phyloP scores from a whole-genome alignment of 92 coral and sea anemone genomes.

The Isaurus tuberculatus region DNA sequence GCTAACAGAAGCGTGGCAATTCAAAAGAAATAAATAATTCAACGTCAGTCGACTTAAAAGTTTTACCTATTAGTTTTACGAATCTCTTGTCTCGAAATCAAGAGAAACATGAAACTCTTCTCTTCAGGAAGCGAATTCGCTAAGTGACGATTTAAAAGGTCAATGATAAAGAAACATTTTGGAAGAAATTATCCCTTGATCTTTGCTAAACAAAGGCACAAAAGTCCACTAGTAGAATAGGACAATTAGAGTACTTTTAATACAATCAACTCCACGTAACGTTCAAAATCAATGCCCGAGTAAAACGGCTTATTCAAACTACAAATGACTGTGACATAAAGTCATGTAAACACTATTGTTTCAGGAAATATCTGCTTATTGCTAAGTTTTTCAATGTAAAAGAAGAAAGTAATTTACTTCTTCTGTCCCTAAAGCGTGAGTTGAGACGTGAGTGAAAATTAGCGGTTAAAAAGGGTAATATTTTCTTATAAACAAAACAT shows the following conservation, averaged over 20 bases:
- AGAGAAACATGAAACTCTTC: neutral
- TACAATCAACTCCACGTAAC: slow-evolving; percentile 45
- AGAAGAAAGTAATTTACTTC: neutral
- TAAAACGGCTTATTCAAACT: slow-evolving; percentile 6
- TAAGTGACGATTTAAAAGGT: neutral
- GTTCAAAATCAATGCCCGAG: neutral
- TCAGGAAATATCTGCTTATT: neutral
- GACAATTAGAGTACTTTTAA: slow-evolving; percentile 1
- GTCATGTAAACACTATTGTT: neutral
- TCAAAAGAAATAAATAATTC: slow-evolving; percentile 64
- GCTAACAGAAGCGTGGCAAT: slow-evolving; percentile 67
- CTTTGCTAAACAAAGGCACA: slow-evolving; percentile 42
- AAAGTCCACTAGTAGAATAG: slow-evolving; percentile 41
- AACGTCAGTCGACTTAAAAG: slow-evolving; percentile 34
- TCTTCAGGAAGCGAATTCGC: neutral
- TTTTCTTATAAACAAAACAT: neutral
- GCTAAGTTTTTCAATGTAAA: neutral
- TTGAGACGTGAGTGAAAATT: too few species aligned
- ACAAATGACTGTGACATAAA: neutral
- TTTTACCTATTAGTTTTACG: slow-evolving; percentile 7
- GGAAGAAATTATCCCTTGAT: neutral
- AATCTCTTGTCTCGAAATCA: neutral
- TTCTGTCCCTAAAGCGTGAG: too few species aligned
- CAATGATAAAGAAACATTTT: neutral
- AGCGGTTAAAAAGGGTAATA: neutral